These are phyloP conservation scores for Drosophila anomelani DNA, from an alignment of 2,888 invertebrate genomes.

Conservation along the genomic window DNA sequence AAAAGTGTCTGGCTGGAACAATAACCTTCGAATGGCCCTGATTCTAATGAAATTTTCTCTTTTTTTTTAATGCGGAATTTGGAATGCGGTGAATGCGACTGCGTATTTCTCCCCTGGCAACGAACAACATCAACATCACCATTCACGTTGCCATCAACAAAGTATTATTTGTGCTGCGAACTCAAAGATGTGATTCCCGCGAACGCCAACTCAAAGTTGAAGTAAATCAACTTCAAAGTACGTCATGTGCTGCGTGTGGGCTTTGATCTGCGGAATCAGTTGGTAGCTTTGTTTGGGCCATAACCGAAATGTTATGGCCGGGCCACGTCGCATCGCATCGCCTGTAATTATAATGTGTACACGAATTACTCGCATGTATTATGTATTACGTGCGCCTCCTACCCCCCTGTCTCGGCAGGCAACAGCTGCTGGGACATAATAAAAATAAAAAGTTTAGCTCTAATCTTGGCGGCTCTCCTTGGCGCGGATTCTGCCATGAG, in stretches of 20 bases:
- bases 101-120: slow-evolving; percentile 22
- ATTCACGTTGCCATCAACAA: slow-evolving; percentile 50
- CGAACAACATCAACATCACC: slow-evolving; percentile 27
- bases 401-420: slow-evolving; percentile 38
- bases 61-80: slow-evolving; percentile 16
- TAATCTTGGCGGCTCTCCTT: slow-evolving; percentile 20
- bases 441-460: slow-evolving; percentile 44
- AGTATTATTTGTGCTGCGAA: slow-evolving; percentile 75
- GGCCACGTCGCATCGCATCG: slow-evolving; percentile 40
- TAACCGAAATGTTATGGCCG: slow-evolving; percentile 57
- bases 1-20: slow-evolving; percentile 58
- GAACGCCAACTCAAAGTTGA: slow-evolving; percentile 74
- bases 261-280: slow-evolving; percentile 67
- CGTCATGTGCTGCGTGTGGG: slow-evolving; percentile 49
- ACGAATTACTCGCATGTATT: slow-evolving; percentile 44
- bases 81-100: slow-evolving; percentile 12
- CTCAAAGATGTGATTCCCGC: slow-evolving; percentile 71
- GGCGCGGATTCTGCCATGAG: slow-evolving; percentile 1
- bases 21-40: slow-evolving; percentile 56
- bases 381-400: slow-evolving; percentile 51
- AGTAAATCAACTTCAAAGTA: slow-evolving; percentile 72
- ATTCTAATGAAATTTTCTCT: slow-evolving; percentile 60
- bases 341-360: slow-evolving; percentile 65
- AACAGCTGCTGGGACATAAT: slow-evolving; percentile 53
- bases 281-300: slow-evolving; percentile 48